Evolutionary conservation across 2,113 vertebrate genomes (phyloP).

Genomic region (Oreotragus oreotragus): DNA sequence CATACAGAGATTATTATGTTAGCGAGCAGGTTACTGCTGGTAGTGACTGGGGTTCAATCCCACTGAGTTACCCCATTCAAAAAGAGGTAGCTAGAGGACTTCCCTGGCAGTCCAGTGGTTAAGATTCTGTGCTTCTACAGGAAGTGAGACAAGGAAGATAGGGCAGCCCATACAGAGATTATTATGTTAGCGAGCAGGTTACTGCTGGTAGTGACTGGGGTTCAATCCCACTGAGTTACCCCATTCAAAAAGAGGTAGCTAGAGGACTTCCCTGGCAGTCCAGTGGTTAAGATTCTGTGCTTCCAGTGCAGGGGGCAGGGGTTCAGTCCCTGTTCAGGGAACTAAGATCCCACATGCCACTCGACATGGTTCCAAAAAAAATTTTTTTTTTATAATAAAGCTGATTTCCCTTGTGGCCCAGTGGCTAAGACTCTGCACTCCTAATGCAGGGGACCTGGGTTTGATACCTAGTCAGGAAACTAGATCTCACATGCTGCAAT

Average conservation of each 20-base stretch:
- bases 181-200: neutral
- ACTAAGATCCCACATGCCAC: neutral
- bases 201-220: neutral
- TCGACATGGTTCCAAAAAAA: rapidly evolving
- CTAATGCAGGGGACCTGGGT: neutral
- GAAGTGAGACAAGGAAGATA: too few species aligned
- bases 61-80: too few species aligned
- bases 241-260: neutral
- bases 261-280: neutral
- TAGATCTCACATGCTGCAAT: neutral
- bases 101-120: neutral
- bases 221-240: neutral
- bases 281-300: neutral
- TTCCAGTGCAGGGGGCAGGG: neutral
- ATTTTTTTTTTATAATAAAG: neutral
- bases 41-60: neutral
- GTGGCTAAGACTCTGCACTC: neutral
- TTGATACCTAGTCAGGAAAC: neutral
- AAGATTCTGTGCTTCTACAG: neutral
- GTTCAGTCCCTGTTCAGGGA: neutral
- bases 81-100: neutral
- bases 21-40: neutral
- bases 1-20: too few species aligned
- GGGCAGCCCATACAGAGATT: neutral
- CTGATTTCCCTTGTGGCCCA: neutral